phyloP scores from a whole-genome alignment of 2,113 vertebrate genomes.

The Sisor rabdophorus region DNA sequence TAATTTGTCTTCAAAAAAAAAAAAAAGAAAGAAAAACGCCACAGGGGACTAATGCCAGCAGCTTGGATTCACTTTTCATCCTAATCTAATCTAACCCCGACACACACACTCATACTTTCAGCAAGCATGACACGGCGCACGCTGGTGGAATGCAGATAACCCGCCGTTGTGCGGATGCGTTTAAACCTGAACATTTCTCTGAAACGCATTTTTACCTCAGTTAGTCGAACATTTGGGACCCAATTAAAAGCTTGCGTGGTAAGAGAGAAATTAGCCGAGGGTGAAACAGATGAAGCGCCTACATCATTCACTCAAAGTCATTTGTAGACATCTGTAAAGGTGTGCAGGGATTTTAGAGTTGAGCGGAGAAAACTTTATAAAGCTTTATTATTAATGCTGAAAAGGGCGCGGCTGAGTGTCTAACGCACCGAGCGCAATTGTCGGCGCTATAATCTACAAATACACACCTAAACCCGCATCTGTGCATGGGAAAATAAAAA shows the following conservation, averaged over 20 bases:
- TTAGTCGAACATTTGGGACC: constrained; percentile 25
- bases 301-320: constrained; percentile 1
- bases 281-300: constrained; percentile 28
- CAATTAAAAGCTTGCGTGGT: constrained; percentile 16
- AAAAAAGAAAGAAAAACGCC: too few relatives aligned
- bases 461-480: neutral
- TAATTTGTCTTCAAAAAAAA: constrained; percentile 37
- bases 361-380: neutral
- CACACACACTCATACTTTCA: constrained; percentile 8
- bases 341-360: neutral
- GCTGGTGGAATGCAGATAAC: constrained; percentile 29
- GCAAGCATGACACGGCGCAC: constrained; percentile 8
- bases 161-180: constrained; percentile 3
- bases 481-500: neutral
- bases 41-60: constrained; percentile 42
- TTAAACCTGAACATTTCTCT: neutral
- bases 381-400: constrained; percentile 2
- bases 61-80: constrained; percentile 44
- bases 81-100: constrained; percentile 46
- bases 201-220: constrained; percentile 24
- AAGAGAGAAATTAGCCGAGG: constrained; percentile 20
- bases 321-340: constrained; percentile 4
- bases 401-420: neutral
- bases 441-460: neutral
- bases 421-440: too few relatives aligned